Base-by-base conservation (phyloP, 1,140 invertebrate genomes). In the Zaprionus capensis region DNA sequence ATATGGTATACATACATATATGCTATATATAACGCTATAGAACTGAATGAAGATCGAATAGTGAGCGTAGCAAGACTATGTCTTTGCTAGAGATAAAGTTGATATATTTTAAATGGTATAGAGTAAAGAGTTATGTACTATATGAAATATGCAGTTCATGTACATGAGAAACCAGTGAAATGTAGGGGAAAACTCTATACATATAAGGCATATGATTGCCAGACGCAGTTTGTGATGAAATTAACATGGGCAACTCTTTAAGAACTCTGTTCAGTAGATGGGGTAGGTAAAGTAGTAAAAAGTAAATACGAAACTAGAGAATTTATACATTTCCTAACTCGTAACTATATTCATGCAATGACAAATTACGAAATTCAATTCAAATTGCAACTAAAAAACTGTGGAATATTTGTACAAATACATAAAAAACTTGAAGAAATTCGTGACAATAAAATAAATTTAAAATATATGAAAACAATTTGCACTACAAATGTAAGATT, bases 21-120 rank as follows among this genome's bases (percentile, higher is more conserved):
- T 17, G 15, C 9, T 58, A 58, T 72, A 41, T 69, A 51, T 11
- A 70, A 62, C 28, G 31, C 12, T 73, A 55, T 53, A n/a, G n/a
- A 66, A 26, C 78, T 82, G 70, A 86, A 65, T 72, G 76, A 57
- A 63, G 51, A 55, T 56, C 72, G 57, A 64, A 51, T 22, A 51
- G 24, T 31, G 58, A 63, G 71, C 58, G 14, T 61, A 24, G 57
- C 49, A 44, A 17, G 41, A 51, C 46, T 24, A 51, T 17, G 46
- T n/a, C 20, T 20, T 24, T 22, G 46, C 46, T 22, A 51, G 9
- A 12, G 11, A 22, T 36, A 55, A 76, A 24, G 61, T 24, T 64
- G 15, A 22, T 58, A 22, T 20, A 36, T 55, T 46, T 65, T 44
- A 20, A 38, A 65, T 80, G 49, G 28, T 44, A 31, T 44, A 44